Evolutionary conservation across 2,113 vertebrate species (phyloP).

Genomic region (Brachyhypopomus gauderio): DNA sequence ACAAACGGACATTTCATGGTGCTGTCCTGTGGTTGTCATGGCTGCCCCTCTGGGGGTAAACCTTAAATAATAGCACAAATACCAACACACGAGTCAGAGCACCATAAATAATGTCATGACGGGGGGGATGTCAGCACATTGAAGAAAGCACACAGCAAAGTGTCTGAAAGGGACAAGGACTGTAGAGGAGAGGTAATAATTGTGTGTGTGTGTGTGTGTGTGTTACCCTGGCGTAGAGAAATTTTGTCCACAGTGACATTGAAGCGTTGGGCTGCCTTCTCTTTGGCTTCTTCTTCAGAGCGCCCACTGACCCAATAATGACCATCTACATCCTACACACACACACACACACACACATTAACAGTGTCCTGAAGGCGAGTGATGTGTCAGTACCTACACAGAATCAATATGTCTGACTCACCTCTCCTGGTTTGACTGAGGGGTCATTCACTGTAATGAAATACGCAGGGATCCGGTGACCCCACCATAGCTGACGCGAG

Average conservation of each 20-base stretch:
- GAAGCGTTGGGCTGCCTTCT: slow-evolving; percentile 83
- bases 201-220: neutral
- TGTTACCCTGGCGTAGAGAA: slow-evolving; percentile 83
- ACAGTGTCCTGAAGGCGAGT: neutral
- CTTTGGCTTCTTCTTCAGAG: slow-evolving; percentile 76
- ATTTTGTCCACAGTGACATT: slow-evolving; percentile 80
- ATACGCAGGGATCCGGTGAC: slow-evolving; percentile 88
- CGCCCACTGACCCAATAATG: slow-evolving; percentile 89
- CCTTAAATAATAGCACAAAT: neutral
- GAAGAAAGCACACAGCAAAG: neutral
- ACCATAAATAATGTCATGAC: no score
- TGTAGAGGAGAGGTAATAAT: neutral
- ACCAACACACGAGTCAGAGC: neutral
- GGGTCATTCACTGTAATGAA: slow-evolving; percentile 81
- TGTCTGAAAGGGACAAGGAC: neutral
- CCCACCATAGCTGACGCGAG: slow-evolving; percentile 93
- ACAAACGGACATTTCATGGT: no score
- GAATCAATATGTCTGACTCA: slow-evolving; percentile 49
- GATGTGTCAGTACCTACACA: neutral
- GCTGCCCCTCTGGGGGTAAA: no score
- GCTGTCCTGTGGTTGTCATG: no score
- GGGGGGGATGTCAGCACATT: neutral
- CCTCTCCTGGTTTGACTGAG: slow-evolving; percentile 81
- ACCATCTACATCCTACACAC: slow-evolving; percentile 81
- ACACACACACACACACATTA: slow-evolving; percentile 1